Conservation (phyloP, 2,888 invertebrate genomes). For the Erebia aethiops region DNA sequence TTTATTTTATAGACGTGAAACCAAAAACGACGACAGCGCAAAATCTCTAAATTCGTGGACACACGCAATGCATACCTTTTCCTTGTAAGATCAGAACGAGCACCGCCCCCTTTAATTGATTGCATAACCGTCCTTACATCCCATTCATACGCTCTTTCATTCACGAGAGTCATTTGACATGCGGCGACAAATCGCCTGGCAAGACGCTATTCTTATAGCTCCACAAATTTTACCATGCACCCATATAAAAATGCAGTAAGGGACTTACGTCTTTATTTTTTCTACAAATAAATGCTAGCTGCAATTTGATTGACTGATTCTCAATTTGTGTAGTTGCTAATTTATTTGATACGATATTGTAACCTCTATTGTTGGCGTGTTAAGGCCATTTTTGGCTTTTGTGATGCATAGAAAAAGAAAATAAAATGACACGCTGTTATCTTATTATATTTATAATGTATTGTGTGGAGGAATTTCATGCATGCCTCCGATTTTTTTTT, state of each 20-base stretch:
- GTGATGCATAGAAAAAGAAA: constrained; percentile 38
- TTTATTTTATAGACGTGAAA: no score
- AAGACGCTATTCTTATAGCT: constrained; percentile 37
- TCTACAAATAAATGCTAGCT: constrained; percentile 13
- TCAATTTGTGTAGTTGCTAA: neutral
- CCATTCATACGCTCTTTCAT: constrained; percentile 52
- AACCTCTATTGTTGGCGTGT: constrained; percentile 40
- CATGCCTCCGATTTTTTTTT: constrained; percentile 64
- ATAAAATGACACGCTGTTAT: constrained; percentile 61
- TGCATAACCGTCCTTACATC: constrained; percentile 68
- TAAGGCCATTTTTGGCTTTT: constrained; percentile 47
- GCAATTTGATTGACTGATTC: constrained; percentile 3
- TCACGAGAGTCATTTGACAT: constrained; percentile 65
- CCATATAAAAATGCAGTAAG: neutral
- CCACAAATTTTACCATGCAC: constrained; percentile 8
- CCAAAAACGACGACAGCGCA: no score
- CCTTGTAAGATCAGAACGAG: constrained; percentile 47
- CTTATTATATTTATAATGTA: constrained; percentile 66
- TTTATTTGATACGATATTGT: constrained; percentile 27
- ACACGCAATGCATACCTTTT: constrained; percentile 43
- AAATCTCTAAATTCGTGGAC: constrained; percentile 48
- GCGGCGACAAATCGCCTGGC: constrained; percentile 74
- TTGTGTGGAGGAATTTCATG: constrained; percentile 68
- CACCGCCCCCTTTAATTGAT: constrained; percentile 76
- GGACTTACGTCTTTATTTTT: constrained; percentile 22